Conservation (phyloP, 2,797 vertebrate species). For the Synaphobranchus kaupii region DNA sequence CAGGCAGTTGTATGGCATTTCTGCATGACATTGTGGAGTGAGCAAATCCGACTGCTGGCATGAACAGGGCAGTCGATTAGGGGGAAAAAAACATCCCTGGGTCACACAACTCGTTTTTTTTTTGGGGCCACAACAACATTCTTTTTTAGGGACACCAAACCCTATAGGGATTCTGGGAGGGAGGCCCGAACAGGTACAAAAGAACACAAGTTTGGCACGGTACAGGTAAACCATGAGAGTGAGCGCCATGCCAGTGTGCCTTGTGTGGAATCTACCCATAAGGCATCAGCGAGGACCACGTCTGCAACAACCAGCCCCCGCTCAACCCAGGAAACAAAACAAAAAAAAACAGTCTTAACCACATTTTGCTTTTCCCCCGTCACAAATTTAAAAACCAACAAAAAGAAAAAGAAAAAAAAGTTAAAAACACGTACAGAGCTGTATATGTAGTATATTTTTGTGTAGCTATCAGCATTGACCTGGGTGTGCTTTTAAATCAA, state of each 20-base stretch:
- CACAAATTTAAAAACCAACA: neutral
- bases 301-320: neutral
- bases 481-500: neutral
- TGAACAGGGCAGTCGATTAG: neutral
- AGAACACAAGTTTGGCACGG: neutral
- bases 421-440: neutral
- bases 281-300: neutral
- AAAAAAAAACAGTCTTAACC: neutral
- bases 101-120: neutral
- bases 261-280: neutral
- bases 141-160: neutral
- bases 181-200: neutral
- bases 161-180: neutral
- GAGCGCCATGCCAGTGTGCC: neutral
- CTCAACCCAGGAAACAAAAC: neutral
- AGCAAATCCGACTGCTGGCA: neutral
- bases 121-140: neutral
- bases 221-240: neutral
- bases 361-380: neutral
- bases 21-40: neutral
- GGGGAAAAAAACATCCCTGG: neutral
- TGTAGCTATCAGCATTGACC: neutral
- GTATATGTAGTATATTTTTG: neutral
- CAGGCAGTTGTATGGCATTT: neutral
- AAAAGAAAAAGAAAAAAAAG: neutral